Conservation (phyloP, 2,888 invertebrate species). For the Leucophenga montana region DNA sequence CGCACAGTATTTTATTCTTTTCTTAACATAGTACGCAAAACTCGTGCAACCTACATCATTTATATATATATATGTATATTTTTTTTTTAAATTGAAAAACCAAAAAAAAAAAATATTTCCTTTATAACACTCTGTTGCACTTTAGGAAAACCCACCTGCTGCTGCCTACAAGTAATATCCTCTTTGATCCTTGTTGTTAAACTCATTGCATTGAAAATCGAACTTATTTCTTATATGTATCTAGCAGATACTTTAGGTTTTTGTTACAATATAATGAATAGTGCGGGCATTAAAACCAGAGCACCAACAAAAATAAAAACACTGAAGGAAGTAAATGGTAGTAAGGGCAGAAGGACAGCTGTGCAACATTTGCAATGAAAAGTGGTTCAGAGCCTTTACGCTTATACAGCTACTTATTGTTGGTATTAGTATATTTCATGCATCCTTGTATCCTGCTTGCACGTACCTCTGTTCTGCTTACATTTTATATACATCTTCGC, state of each 20-base stretch:
- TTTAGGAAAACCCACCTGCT: conserved; percentile 16
- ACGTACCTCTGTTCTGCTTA: background rate
- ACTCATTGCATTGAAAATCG: background rate
- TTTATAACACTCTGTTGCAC: background rate
- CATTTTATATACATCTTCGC: conserved; percentile 32
- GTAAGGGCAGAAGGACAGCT: background rate
- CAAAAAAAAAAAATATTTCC: background rate
- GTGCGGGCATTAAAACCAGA: background rate
- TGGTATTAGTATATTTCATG: conserved; percentile 39
- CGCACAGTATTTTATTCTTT: background rate
- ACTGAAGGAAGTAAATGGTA: too few relatives aligned
- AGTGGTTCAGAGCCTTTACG: background rate
- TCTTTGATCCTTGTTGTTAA: background rate
- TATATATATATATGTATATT: background rate
- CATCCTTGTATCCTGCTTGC: too few relatives aligned
- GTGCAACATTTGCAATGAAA: background rate
- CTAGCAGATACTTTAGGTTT: too few relatives aligned
- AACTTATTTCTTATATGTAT: too few relatives aligned
- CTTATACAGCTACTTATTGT: conserved; percentile 13
- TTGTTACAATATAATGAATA: too few relatives aligned
- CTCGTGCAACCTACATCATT: too few relatives aligned
- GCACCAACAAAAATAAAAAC: background rate
- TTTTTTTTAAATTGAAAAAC: too few relatives aligned
- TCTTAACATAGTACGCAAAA: too few relatives aligned
- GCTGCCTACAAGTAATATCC: background rate